phyloP scores from a whole-genome alignment of 2,797 vertebrate genomes.

The Enteromius viviparus region DNA sequence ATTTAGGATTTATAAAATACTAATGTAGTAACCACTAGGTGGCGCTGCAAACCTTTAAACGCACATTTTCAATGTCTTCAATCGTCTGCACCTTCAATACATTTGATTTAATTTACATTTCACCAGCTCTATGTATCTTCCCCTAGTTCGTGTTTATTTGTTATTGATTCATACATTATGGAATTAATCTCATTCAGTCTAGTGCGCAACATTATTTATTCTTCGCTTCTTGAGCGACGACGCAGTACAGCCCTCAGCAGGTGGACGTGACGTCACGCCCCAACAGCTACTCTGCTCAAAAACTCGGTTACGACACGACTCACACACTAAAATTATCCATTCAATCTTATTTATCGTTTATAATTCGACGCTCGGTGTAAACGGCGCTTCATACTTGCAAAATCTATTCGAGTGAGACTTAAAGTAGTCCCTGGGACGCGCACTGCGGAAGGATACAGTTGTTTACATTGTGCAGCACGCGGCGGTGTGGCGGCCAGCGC shows the following conservation, averaged over 20 bases:
- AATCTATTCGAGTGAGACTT: neutral
- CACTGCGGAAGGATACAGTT: constrained; percentile 57
- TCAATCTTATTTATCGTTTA: neutral
- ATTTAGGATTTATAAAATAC: neutral
- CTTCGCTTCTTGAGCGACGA: neutral
- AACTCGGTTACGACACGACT: neutral
- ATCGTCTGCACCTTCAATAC: no score
- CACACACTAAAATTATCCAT: neutral
- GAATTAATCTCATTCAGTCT: neutral
- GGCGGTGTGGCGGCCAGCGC: constrained; percentile 43
- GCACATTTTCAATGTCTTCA: no score
- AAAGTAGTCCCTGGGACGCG: constrained; percentile 47
- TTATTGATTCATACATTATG: neutral
- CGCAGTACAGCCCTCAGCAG: constrained; percentile 78
- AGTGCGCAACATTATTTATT: neutral
- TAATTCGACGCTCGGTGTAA: neutral
- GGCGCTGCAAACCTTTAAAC: constrained; percentile 23
- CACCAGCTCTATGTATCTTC: neutral
- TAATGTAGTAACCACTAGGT: constrained; percentile 2
- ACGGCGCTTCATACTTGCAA: no score
- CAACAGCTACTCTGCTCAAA: constrained; percentile 58
- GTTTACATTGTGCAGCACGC: constrained; percentile 58
- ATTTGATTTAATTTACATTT: neutral
- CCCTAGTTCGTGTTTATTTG: neutral
- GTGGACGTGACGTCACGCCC: constrained; percentile 85